Conservation (phyloP, 2,888 invertebrate genomes). For the Melanophora roralis region DNA sequence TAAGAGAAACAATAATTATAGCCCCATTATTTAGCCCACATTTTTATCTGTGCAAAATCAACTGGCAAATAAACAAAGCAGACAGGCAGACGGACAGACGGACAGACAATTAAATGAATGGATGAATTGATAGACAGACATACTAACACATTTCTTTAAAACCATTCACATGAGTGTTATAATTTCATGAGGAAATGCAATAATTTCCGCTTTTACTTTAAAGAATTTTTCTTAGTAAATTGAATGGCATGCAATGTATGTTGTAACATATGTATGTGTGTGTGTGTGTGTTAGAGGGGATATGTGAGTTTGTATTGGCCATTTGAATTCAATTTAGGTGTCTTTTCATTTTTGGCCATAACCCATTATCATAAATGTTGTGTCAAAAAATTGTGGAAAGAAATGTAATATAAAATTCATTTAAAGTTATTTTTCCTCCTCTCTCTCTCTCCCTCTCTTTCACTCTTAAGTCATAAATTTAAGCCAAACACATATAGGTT, state of each 20-base stretch:
- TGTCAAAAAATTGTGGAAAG: conserved; percentile 10
- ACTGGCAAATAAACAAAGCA: not conserved
- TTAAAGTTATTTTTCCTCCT: not conserved
- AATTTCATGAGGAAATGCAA: conserved; percentile 58
- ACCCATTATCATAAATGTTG: conserved; percentile 37
- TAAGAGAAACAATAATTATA: conserved; percentile 28
- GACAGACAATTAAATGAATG: not conserved
- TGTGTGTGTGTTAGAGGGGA: not conserved
- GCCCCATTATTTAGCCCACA: conserved; percentile 37
- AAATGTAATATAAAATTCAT: conserved; percentile 23
- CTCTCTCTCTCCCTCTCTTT: too few species aligned
- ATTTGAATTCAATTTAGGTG: not conserved
- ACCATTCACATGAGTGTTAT: conserved; percentile 34
- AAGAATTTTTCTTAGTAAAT: conserved; percentile 34
- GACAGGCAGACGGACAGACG: not conserved
- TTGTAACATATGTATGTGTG: too few species aligned
- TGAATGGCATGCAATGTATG: conserved; percentile 53
- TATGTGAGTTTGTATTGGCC: not conserved
- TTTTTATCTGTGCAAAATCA: not conserved
- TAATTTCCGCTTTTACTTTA: conserved; percentile 58
- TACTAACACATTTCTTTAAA: conserved; percentile 28
- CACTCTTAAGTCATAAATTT: too few species aligned
- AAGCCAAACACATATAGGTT: conserved; percentile 1
- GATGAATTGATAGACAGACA: not conserved
- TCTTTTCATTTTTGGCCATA: conserved; percentile 11